phyloP scores from a whole-genome alignment of 1,140 invertebrate species.

The Drosophila pandora region DNA sequence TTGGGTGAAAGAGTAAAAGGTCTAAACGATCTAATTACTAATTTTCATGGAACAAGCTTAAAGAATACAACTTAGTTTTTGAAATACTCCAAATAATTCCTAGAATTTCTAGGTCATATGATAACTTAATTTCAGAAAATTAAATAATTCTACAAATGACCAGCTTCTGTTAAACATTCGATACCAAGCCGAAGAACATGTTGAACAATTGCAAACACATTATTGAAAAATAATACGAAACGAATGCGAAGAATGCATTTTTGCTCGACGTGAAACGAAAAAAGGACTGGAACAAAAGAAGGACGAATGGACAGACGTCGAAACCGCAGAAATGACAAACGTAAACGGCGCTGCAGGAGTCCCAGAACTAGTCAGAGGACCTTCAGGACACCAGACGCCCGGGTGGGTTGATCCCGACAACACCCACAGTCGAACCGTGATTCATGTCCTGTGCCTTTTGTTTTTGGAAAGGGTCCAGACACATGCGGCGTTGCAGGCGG shows the following conservation, averaged over 20 bases:
- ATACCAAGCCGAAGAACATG: slow-evolving; percentile 13
- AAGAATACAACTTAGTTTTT: too few species aligned
- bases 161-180: slow-evolving; percentile 40
- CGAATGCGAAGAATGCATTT: slow-evolving; percentile 31
- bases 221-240: slow-evolving; percentile 68
- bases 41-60: background rate
- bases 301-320: slow-evolving; percentile 21
- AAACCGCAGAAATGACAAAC: slow-evolving; percentile 77
- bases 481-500: slow-evolving; percentile 77
- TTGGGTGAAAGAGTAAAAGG: background rate
- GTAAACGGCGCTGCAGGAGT: slow-evolving; percentile 69
- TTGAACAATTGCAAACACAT: slow-evolving; percentile 56
- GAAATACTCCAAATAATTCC: background rate
- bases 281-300: slow-evolving; percentile 42
- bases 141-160: slow-evolving; percentile 13
- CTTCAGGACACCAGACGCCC: slow-evolving; percentile 26
- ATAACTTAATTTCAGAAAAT: slow-evolving; percentile 27
- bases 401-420: slow-evolving; percentile 68
- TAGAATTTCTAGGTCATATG: slow-evolving; percentile 3
- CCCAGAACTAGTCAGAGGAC: slow-evolving; percentile 17
- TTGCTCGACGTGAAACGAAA: slow-evolving; percentile 26
- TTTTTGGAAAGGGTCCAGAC: slow-evolving; percentile 39
- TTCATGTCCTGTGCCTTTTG: slow-evolving; percentile 40
- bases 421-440: slow-evolving; percentile 63
- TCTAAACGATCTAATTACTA: background rate